Evolutionary conservation across 2,797 vertebrate species (phyloP), one percentile per base, ranked within the genome.

Genomic region (Hyperoplus immaculatus): DNA sequence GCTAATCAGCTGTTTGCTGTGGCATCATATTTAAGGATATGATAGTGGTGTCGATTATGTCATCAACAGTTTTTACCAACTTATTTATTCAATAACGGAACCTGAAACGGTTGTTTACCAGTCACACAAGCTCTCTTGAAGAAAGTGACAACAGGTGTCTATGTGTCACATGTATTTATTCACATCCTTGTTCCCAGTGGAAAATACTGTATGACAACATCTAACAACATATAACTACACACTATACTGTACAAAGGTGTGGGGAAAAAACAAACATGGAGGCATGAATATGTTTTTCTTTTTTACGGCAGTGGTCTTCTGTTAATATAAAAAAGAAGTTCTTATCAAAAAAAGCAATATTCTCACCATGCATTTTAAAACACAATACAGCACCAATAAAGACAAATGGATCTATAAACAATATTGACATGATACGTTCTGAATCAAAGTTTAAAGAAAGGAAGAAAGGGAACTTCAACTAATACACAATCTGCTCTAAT

Each of bases 341-440:
- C 84, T 95, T 96, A 95, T 49, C 8, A 72, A 66, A 74, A 96
- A 96, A 90, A 89, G 51, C 68, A 86, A 89, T 93, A 87, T 93
- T 91, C 66, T 88, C 75, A 84, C 81, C 96, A 97, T 97, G 97
- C 96, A 95, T 96, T 95, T 95, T 94, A 95, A 91, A 93, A 88
- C 93, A 94, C 91, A 82, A 81, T 86, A 93, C 90, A 53, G 80
- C 93, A 94, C 90, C 85, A 87, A 91, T 81, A 83, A 86, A 85
- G 95, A 97, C 95, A 14, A 94, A 96, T 96, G 95, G 76, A 46
- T 92, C 89, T 96, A 96, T 95, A 95, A 95, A 97, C 96, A 96
- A 94, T 95, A 96, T 95, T 91, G 92, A 97, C 95, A 96, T 72
- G 88, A 93, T 91, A 95, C 87, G 90, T 90, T 92, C 85, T 83